Percentiles rank a stretch among this genome's conserved stretches.
phyloP scores from a whole-genome alignment of 2,797 vertebrate genomes.

The Sebastes minor region DNA sequence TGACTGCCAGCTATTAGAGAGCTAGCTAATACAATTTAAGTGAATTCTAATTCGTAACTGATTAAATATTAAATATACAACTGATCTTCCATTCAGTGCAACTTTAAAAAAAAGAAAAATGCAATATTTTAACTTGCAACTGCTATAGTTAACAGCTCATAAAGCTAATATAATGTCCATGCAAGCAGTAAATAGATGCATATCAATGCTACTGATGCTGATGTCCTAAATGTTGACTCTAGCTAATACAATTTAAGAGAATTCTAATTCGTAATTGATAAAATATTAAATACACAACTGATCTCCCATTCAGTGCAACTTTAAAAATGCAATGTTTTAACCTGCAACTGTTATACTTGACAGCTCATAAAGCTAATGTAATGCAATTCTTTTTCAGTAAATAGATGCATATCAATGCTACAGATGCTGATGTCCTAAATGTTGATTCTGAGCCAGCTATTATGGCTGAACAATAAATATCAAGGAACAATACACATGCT shows the following conservation, averaged over 20 bases:
- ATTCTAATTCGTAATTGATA: neutral
- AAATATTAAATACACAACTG: fast-evolving
- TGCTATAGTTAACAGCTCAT: slow-evolving; percentile 1
- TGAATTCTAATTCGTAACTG: too few species aligned
- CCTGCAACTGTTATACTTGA: slow-evolving; percentile 1
- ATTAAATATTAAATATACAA: fast-evolving
- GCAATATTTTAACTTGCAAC: neutral
- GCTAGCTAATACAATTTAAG: neutral
- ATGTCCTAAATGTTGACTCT: neutral
- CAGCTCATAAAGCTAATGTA: slow-evolving; percentile 8
- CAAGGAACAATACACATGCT: slow-evolving; percentile 70
- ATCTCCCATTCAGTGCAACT: slow-evolving; percentile 11
- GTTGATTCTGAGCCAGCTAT: slow-evolving; percentile 1
- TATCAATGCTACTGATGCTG: neutral
- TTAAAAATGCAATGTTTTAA: neutral
- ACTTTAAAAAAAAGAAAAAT: slow-evolving; percentile 13
- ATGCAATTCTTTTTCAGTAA: neutral
- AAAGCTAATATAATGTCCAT: slow-evolving; percentile 2
- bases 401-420: neutral
- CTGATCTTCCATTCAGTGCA: neutral
- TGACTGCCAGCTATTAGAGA: slow-evolving; percentile 21
- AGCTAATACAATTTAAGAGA: too few species aligned
- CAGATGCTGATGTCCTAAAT: neutral
- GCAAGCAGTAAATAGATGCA: neutral
- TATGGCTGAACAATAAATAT: slow-evolving; percentile 32